phyloP scores from a whole-genome alignment of 2,888 invertebrate species.

The Rotaria socialis region DNA sequence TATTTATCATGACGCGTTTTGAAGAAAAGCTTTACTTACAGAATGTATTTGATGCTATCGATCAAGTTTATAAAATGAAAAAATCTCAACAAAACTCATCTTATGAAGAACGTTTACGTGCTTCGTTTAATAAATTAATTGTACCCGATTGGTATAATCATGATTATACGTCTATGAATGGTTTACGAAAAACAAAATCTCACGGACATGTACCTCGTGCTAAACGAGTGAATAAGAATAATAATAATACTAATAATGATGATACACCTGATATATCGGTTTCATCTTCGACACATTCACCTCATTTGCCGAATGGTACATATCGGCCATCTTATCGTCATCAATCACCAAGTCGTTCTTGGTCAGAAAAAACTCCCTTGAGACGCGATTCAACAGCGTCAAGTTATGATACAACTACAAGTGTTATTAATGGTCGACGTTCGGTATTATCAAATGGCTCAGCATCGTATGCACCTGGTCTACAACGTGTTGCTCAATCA shows the following conservation, averaged over 20 bases:
- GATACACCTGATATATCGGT: background rate
- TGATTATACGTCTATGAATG: conserved; percentile 24
- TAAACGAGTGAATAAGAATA: background rate
- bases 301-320: background rate
- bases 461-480: background rate
- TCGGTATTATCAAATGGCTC: background rate
- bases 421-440: background rate
- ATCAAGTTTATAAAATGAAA: conserved; percentile 26
- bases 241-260: background rate
- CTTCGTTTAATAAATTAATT: conserved; percentile 20
- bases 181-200: conserved; percentile 31
- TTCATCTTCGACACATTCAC: background rate
- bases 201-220: background rate
- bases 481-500: conserved; percentile 25
- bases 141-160: conserved; percentile 35
- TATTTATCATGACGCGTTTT: background rate
- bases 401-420: background rate
- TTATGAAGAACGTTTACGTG: conserved; percentile 30
- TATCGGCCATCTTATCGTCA: background rate
- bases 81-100: background rate
- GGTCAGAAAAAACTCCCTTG: background rate
- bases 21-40: conserved; percentile 24
- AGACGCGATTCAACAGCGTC: background rate
- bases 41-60: conserved; percentile 13
- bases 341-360: background rate